Conservation (phyloP, 2,113 vertebrate genomes). For the Paradisaea rubra region DNA sequence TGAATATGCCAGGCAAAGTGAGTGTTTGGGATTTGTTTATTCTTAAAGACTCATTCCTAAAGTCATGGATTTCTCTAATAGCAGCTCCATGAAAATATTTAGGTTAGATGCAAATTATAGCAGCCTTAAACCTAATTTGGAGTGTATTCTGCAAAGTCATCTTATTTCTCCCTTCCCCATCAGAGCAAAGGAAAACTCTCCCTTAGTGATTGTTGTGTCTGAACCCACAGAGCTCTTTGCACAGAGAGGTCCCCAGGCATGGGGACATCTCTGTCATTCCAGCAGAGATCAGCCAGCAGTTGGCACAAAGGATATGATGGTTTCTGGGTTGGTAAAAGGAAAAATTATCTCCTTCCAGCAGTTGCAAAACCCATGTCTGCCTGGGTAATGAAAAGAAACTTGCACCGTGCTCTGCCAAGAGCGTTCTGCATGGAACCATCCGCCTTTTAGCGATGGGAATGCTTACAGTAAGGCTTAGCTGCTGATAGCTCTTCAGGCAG, state of each 20-base stretch:
- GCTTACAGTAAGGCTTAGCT: not conserved
- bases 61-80: not conserved
- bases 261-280: not conserved
- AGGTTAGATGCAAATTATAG: slow-evolving; percentile 14
- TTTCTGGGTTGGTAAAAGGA: not conserved
- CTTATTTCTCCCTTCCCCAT: not conserved
- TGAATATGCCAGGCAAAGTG: not conserved
- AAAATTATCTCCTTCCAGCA: not conserved
- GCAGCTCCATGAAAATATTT: slow-evolving; percentile 17
- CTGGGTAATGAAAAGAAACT: not conserved
- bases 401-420: not conserved
- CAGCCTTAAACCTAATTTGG: not conserved
- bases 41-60: not conserved
- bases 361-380: not conserved
- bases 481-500: not conserved
- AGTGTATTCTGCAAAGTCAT: not conserved
- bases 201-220: not conserved
- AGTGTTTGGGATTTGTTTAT: slow-evolving; percentile 20
- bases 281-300: not conserved
- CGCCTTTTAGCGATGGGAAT: not conserved
- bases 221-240: not conserved
- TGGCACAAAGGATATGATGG: accelerated
- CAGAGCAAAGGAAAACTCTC: not conserved
- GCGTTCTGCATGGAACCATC: not conserved
- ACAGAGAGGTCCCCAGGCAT: not conserved